Base-by-base conservation (phyloP, 1,140 invertebrate genomes). In the Babylonia areolata region DNA sequence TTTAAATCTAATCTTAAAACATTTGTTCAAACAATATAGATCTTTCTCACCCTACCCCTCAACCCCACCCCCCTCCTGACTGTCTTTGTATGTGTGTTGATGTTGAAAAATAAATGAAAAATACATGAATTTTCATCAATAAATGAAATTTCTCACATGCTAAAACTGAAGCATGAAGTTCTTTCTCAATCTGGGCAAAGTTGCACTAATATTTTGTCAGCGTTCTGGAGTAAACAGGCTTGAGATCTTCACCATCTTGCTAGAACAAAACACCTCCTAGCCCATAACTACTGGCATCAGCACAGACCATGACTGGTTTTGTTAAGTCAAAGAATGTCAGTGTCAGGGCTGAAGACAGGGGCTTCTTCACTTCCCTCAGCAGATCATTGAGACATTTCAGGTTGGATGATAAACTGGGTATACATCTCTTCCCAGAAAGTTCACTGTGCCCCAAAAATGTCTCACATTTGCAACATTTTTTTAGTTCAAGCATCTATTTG, bases 151-250 rank as follows among this genome's bases (percentile, higher is more conserved):
- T 1, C 69, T 11, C 90, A 87, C 51, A 89, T 89, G 80, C 93
- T 95, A 35, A 88, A 89, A 95, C 87, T 31, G 95, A 92, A 15
- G 94, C 94, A n/a, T 95, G 89, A 15, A 93, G 95, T 92, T 96
- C 95, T 90, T 94, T 95, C 71, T 96, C 95, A 46, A 95, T 94
- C 87, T 95, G 94, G 23, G 93, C 89, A 80, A 95, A 95, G 64
- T 93, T 95, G 87, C 90, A 85, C 88, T 96, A 94, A 9, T 94
- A 28, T 46, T 40, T 42, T 23, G 84, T 88, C n/a, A 91, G 80
- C 51, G 86, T 87, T 58, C 88, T 54, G 2, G 90, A 91, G 73
- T 54, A 85, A 75, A 89, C 81, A 31, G 89, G 89, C 28, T 5
- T 71, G 69, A 31, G 9, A 28, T 80, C 28, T 51, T 51, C 46